Percentiles rank a stretch among this genome's conserved stretches.
Evolutionary conservation across 1,140 invertebrate species (phyloP).

Genomic region (Hyles vespertilio): DNA sequence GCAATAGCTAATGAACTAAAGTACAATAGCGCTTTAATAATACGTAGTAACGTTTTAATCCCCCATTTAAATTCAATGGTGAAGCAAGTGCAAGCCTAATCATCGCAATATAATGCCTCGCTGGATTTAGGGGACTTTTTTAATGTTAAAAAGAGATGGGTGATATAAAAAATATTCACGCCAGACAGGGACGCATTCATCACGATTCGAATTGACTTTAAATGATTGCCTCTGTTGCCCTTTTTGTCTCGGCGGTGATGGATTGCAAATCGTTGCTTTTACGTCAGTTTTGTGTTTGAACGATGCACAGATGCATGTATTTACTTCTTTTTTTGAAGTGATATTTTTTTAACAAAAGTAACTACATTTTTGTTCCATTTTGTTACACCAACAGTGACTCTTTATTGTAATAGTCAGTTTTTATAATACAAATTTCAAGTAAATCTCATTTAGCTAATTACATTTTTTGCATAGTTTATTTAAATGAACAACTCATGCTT

Average conservation of each 20-base stretch:
- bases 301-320: slow-evolving; percentile 2
- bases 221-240: slow-evolving; percentile 57
- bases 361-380: too few relatives aligned
- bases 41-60: slow-evolving; percentile 60
- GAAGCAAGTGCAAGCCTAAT: slow-evolving; percentile 69
- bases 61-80: slow-evolving; percentile 74
- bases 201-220: slow-evolving; percentile 59
- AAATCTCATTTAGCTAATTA: too few relatives aligned
- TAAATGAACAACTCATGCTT: too few relatives aligned
- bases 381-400: too few relatives aligned
- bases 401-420: too few relatives aligned
- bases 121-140: slow-evolving; percentile 54
- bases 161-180: slow-evolving; percentile 14
- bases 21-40: slow-evolving; percentile 68
- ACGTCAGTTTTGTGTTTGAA: slow-evolving; percentile 19
- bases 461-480: too few relatives aligned
- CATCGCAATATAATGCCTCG: slow-evolving; percentile 73
- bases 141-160: slow-evolving; percentile 41
- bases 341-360: too few relatives aligned
- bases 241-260: slow-evolving; percentile 63
- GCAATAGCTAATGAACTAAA: slow-evolving; percentile 64
- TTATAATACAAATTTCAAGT: too few relatives aligned
- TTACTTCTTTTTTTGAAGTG: too few relatives aligned
- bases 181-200: slow-evolving; percentile 47
- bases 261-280: slow-evolving; percentile 58